Conservation (phyloP, 1,140 invertebrate species). For the Drosophila teissieri region DNA sequence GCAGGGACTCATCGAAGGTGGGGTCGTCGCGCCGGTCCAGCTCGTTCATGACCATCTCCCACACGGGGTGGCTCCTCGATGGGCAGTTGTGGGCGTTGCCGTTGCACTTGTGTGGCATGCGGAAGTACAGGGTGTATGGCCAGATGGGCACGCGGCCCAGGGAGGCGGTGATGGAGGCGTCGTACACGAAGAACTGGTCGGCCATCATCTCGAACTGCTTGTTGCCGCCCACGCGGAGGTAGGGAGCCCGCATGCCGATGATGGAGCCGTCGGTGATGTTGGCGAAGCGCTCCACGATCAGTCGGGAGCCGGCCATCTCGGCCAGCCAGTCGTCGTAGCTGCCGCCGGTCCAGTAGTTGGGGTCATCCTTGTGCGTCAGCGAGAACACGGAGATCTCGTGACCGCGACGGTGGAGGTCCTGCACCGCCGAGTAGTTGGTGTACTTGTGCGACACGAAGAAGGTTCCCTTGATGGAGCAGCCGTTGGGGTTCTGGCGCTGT, state of each 20-base stretch:
- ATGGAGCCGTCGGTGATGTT: constrained; percentile 96
- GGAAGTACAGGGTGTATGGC: constrained; percentile 98
- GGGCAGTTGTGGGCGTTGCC: constrained; percentile 97
- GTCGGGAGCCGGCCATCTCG: constrained; percentile 96
- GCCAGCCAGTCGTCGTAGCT: constrained; percentile 96
- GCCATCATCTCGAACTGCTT: constrained; percentile 98
- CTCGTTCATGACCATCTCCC: constrained; percentile 98
- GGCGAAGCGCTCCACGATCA: constrained; percentile 94
- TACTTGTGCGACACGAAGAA: constrained; percentile 99
- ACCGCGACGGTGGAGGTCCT: constrained; percentile 95
- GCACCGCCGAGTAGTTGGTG: constrained; percentile 97
- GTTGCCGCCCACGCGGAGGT: constrained; percentile 95
- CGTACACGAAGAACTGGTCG: constrained; percentile 97
- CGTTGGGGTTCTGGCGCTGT: constrained; percentile 94
- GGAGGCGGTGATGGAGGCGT: constrained; percentile 96
- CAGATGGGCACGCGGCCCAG: constrained; percentile 95
- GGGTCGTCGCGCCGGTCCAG: constrained; percentile 95
- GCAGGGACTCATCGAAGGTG: constrained; percentile 94
- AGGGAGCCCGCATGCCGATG: constrained; percentile 95
- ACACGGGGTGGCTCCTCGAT: constrained; percentile 94
- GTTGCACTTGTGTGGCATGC: constrained; percentile 97
- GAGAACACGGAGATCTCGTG: constrained; percentile 98
- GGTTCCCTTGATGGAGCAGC: constrained; percentile 96
- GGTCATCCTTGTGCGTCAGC: constrained; percentile 95
- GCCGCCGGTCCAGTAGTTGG: constrained; percentile 94